Base-by-base conservation (phyloP, 2,888 invertebrate genomes). In the Drosophila austrosaltans region DNA sequence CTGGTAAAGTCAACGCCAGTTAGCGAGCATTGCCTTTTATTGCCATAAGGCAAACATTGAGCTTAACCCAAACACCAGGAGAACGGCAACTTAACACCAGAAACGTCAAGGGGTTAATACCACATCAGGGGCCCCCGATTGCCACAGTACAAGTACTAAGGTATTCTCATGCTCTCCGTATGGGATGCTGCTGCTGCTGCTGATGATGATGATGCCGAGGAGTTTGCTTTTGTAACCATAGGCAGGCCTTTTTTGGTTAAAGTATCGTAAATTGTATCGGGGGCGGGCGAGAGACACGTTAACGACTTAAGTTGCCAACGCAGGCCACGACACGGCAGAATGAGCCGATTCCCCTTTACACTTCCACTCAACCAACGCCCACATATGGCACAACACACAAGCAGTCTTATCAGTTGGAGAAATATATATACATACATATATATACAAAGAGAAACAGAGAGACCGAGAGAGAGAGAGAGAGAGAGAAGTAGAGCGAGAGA, bases 21-120 rank as follows among this genome's bases (percentile, higher is more conserved):
- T 56, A 48, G 48, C 48, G 48, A 16, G 56, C 44, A 36, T 36
- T 36, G 66, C 63, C 44, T 71, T 87, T 82, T 82, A 87, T 87
- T 86, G 78, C 79, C 72, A 71, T 64, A 64, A 62, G 66, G 79
- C 89, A 83, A 83, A 83, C 83, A 83, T 72, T 71, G 79, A 77
- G 90, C 90, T 89, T 89, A 89, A 89, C 89, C 89, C 84, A 84
- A 86, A 89, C 90, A 89, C 82, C 89, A 89, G 70, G 60, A 75
- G 69, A 86, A 86, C 76, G 89, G 78, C 79, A 83, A 79, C 76
- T 89, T 90, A 87, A 90, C 82, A 81, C 85, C 85, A 76, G 76
- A 82, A 70, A 87, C 85, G 87, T 76, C 89, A 87, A 84, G 82
- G 79, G 87, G 82, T 88, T 90, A 88, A 86, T 77, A 82, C 86